Percentiles rank a stretch among this genome's conserved stretches.
Conservation (phyloP, 2,113 vertebrate genomes). For the Sardina pilchardus region DNA sequence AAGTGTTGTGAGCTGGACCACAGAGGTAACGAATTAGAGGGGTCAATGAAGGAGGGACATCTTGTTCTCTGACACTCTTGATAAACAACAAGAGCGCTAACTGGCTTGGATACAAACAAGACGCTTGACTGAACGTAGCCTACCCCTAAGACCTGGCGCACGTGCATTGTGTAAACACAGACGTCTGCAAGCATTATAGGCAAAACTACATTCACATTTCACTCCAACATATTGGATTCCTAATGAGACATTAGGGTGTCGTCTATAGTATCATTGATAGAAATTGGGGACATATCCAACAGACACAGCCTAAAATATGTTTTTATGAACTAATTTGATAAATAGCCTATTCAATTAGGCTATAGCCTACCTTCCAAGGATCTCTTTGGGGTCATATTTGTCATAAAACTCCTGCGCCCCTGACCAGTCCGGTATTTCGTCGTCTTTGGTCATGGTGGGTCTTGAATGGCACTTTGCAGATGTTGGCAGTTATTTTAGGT, state of each 20-base stretch:
- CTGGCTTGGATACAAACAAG: slow-evolving; percentile 12
- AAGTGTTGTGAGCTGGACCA: not conserved
- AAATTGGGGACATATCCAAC: too few relatives aligned
- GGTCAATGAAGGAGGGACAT: slow-evolving; percentile 18
- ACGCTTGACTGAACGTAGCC: not conserved
- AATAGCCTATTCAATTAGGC: not conserved
- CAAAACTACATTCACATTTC: too few relatives aligned
- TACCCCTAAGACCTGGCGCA: too few relatives aligned
- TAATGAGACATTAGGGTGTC: too few relatives aligned
- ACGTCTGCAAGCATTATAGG: too few relatives aligned
- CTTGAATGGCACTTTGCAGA: slow-evolving; percentile 17
- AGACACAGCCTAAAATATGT: too few relatives aligned
- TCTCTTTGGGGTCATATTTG: slow-evolving; percentile 94
- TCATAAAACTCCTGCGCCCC: slow-evolving; percentile 90
- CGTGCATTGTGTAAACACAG: not conserved
- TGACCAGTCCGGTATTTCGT: slow-evolving; percentile 82
- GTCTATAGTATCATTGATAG: too few relatives aligned
- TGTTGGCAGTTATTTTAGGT: not conserved
- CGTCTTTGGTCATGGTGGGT: slow-evolving; percentile 72
- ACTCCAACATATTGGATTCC: too few relatives aligned
- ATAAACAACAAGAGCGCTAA: not conserved
- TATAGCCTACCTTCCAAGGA: slow-evolving; percentile 73
- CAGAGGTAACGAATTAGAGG: not conserved
- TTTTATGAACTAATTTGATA: not conserved
- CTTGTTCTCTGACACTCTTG: slow-evolving; percentile 38